These are phyloP conservation scores for Myoxocephalus aenaeus DNA, from an alignment of 2,797 vertebrate species.

Conservation along the genomic window DNA sequence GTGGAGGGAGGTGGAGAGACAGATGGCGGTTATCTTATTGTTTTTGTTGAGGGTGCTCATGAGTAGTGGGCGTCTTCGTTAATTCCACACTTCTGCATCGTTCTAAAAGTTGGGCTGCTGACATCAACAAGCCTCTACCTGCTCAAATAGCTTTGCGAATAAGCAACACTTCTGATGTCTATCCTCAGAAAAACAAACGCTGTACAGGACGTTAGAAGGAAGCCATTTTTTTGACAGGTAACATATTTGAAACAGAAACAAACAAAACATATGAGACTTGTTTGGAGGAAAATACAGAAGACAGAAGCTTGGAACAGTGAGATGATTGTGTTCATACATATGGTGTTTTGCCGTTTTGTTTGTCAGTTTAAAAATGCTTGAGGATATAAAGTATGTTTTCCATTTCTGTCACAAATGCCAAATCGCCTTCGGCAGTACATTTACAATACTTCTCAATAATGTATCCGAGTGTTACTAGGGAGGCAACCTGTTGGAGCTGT, in stretches of 20 bases:
- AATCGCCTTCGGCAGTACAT: slow-evolving; percentile 43
- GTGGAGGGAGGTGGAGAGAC: slow-evolving; percentile 28
- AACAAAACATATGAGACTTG: background rate
- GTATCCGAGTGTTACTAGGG: background rate
- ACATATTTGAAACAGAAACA: background rate
- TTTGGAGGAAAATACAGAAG: background rate
- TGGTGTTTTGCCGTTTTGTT: background rate
- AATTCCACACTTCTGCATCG: slow-evolving; percentile 13
- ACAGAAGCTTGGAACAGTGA: background rate
- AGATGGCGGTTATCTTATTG: slow-evolving; percentile 1
- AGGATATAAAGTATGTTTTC: background rate
- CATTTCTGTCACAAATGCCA: slow-evolving; percentile 21
- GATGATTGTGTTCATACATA: background rate
- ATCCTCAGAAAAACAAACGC: slow-evolving; percentile 4
- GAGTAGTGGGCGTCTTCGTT: slow-evolving; percentile 5
- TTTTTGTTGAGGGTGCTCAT: slow-evolving; percentile 27
- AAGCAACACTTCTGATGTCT: slow-evolving; percentile 7
- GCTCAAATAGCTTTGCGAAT: slow-evolving; percentile 41
- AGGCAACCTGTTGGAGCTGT: slow-evolving; percentile 54
- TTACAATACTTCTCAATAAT: slow-evolving; percentile 28
- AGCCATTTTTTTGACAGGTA: background rate
- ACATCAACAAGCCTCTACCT: slow-evolving; percentile 53
- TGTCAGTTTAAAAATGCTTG: background rate
- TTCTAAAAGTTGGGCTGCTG: slow-evolving; percentile 1
- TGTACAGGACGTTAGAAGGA: background rate